Conservation (phyloP, 2,888 invertebrate genomes). For the Pogonocherus hispidulus region DNA sequence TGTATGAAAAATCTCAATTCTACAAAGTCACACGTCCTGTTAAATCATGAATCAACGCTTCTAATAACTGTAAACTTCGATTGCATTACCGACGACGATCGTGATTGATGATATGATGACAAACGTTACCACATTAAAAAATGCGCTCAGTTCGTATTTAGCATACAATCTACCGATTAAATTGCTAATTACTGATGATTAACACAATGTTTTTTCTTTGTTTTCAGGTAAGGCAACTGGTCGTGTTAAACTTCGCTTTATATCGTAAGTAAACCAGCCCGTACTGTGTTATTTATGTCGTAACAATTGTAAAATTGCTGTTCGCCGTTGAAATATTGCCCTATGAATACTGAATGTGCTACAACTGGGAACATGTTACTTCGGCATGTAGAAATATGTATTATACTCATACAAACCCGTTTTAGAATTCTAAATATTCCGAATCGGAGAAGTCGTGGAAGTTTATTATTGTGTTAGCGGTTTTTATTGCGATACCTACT, state of each 20-base stretch:
- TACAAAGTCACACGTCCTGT: too few relatives aligned
- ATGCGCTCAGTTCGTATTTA: too few relatives aligned
- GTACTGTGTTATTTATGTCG: slow-evolving; percentile 14
- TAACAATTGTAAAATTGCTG: slow-evolving; percentile 22
- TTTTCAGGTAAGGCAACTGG: background rate
- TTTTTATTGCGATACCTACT: slow-evolving; percentile 19
- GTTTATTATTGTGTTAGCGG: slow-evolving; percentile 11
- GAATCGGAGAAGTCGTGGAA: slow-evolving; percentile 13
- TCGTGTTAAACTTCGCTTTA: background rate
- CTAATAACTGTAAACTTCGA: too few relatives aligned
- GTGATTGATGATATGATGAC: too few relatives aligned
- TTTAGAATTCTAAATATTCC: slow-evolving; percentile 26
- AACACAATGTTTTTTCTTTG: slow-evolving; percentile 6
- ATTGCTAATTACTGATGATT: background rate
- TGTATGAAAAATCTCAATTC: too few relatives aligned
- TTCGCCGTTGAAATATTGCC: slow-evolving; percentile 20
- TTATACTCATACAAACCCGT: slow-evolving; percentile 21
- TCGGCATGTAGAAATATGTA: slow-evolving; percentile 24
- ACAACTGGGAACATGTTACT: slow-evolving; percentile 21
- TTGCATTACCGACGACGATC: too few relatives aligned
- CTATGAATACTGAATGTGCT: slow-evolving; percentile 22
- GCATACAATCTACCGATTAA: too few relatives aligned
- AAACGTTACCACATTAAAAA: too few relatives aligned
- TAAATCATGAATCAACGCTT: too few relatives aligned
- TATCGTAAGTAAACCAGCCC: slow-evolving; percentile 8